Evolutionary conservation across 2,797 vertebrate genomes (phyloP).

Genomic region (Somateria mollissima): DNA sequence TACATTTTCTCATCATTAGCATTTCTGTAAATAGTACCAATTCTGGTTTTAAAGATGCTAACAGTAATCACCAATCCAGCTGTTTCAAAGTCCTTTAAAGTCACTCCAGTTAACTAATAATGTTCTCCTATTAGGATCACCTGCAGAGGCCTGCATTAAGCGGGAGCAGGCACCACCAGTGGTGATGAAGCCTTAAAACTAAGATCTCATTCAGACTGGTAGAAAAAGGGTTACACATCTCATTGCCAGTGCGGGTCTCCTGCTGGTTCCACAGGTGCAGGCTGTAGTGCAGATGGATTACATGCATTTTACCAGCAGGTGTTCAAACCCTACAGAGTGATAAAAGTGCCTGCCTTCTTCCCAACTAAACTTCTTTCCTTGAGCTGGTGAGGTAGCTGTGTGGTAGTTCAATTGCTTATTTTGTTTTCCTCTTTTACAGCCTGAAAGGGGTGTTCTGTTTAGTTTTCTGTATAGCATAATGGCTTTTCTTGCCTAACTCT

Average conservation of each 20-base stretch:
- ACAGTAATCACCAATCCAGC: neutral
- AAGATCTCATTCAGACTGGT: fast-evolving
- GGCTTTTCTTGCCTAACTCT: neutral
- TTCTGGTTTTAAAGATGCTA: constrained; percentile 32
- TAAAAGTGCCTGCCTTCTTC: fast-evolving
- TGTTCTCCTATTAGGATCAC: neutral
- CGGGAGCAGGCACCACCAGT: neutral
- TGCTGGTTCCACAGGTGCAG: neutral
- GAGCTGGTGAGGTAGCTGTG: fast-evolving
- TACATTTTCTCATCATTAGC: neutral
- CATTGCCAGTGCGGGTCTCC: neutral
- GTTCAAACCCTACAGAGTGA: fast-evolving
- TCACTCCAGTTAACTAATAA: neutral
- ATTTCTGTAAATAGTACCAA: constrained; percentile 27
- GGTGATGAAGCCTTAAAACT: fast-evolving
- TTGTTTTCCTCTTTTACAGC: neutral
- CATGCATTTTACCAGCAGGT: neutral
- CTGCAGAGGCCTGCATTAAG: fast-evolving
- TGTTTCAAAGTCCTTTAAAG: neutral
- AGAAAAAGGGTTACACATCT: neutral
- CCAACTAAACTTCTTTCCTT: fast-evolving
- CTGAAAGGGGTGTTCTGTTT: neutral
- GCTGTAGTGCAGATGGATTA: fast-evolving
- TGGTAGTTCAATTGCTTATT: neutral
- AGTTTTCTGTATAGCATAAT: neutral